These are phyloP conservation scores for Girardia tigrina DNA, from an alignment of 2,888 invertebrate species.

Conservation along the genomic window DNA sequence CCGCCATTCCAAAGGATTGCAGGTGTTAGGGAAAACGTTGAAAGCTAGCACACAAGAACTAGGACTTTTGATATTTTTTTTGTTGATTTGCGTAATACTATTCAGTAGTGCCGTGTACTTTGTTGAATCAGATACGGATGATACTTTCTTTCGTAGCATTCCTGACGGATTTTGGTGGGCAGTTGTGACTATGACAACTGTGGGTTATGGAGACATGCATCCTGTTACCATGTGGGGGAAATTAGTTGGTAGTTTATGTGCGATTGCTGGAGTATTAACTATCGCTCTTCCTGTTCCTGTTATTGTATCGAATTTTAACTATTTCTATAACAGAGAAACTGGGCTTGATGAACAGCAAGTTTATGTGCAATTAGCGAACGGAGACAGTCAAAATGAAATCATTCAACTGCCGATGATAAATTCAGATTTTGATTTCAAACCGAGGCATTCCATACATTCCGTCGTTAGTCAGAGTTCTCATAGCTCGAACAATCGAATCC, in stretches of 20 bases:
- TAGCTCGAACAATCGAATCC: no score
- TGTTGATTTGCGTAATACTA: neutral
- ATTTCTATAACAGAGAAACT: neutral
- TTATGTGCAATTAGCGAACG: no score
- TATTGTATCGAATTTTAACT: neutral
- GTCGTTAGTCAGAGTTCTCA: no score
- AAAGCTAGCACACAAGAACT: neutral
- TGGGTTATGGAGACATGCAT: constrained; percentile 5
- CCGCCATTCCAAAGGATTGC: neutral
- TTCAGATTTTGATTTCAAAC: no score
- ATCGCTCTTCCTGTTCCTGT: neutral
- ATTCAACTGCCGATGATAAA: no score
- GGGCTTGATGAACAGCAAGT: no score
- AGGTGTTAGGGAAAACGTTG: neutral
- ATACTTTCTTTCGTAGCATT: neutral
- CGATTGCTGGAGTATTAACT: neutral
- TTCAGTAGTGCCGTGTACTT: neutral
- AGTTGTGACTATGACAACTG: constrained; percentile 6
- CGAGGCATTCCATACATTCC: no score
- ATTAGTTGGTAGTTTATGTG: neutral
- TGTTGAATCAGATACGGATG: neutral
- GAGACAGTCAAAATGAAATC: no score
- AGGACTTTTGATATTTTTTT: neutral
- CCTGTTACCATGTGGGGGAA: neutral
- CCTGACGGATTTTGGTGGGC: constrained; percentile 15